Base-by-base conservation (phyloP, 2,888 invertebrate genomes). In the Drosophila nigritarsus region DNA sequence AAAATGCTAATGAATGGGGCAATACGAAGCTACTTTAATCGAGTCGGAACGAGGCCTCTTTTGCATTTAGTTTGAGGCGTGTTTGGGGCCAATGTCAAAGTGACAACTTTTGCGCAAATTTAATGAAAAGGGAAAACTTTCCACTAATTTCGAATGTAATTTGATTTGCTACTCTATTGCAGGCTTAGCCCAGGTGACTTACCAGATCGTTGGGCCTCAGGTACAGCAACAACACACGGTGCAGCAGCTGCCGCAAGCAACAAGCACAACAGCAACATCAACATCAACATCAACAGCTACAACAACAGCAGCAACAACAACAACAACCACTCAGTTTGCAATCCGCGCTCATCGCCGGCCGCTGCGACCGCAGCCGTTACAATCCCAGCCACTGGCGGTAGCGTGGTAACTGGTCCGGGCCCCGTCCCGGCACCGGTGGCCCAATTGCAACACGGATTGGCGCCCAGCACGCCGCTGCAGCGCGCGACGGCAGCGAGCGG, bases 141-240 rank as follows among this genome's bases (percentile, higher is more conserved):
- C 27, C 4, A 68, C 49, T 74, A 63, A 68, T 72, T 60, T 24
- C 13, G 6, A 54, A 20, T 51, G 18, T 11, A 0, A 13, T 48
- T 59, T 36, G 55, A 29, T 59, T 36, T 42, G 20, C 2, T 51
- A 8, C 60, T n/a, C 13, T 62, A 18, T 96, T 96, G 85, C 95
- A 97, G 97, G 96, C 96, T 96, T 95, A 96, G 97, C 95, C 96
- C 97, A 95, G 96, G 96, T 96, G 97, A 97, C 94, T 95, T 97
- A 95, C 96, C 92, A 91, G 93, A 93, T 90, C 92, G 91, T 91
- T 93, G 93, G 93, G 91, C 84, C 83, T 83, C 91, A 90, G 81
- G 86, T 76, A 88, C 86, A 83, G 76, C 91, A 80, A 78, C 89
- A 69, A 64, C 80, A 71, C 76, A 76, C 65, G 74, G 72, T 79